Evolutionary conservation across 2,113 vertebrate genomes (phyloP).

Genomic region (Numida meleagris): DNA sequence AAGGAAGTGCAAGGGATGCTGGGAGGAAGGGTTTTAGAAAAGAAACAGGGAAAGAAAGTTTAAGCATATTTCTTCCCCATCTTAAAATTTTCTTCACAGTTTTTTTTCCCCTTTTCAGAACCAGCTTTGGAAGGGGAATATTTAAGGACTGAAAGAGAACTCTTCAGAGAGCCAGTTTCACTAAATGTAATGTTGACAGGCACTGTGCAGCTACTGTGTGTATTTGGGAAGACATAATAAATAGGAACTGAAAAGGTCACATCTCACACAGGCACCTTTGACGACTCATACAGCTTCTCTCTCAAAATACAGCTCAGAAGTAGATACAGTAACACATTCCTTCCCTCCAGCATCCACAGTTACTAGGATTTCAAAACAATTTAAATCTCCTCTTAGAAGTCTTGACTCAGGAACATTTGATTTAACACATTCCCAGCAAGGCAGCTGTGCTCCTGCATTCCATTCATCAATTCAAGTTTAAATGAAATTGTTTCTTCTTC

Average conservation of each 20-base stretch:
- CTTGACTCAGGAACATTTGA: slow-evolving; percentile 2
- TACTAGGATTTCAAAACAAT: slow-evolving; percentile 38
- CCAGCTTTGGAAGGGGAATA: neutral
- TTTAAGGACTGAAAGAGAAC: slow-evolving; percentile 37
- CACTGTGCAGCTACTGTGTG: slow-evolving; percentile 30
- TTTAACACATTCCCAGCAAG: slow-evolving; percentile 3
- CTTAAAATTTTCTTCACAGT: neutral
- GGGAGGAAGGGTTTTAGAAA: neutral
- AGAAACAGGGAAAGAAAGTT: neutral
- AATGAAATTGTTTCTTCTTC: neutral
- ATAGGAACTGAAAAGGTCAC: slow-evolving; percentile 74
- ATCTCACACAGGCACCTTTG: slow-evolving; percentile 59
- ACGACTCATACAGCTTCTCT: slow-evolving; percentile 44
- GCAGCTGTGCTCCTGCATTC: neutral
- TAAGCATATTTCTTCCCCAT: neutral
- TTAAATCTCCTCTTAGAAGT: slow-evolving; percentile 63
- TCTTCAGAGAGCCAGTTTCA: slow-evolving; percentile 4
- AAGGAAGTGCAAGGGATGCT: neutral
- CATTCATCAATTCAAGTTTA: neutral
- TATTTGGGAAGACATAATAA: slow-evolving; percentile 71
- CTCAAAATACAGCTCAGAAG: slow-evolving; percentile 40
- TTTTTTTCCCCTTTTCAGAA: neutral
- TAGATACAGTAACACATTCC: slow-evolving; percentile 16
- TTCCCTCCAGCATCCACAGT: slow-evolving; percentile 42
- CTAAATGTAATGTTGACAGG: slow-evolving; percentile 66